Evolutionary conservation across 2,113 vertebrate species (phyloP).

Genomic region (Notothenia coriiceps): DNA sequence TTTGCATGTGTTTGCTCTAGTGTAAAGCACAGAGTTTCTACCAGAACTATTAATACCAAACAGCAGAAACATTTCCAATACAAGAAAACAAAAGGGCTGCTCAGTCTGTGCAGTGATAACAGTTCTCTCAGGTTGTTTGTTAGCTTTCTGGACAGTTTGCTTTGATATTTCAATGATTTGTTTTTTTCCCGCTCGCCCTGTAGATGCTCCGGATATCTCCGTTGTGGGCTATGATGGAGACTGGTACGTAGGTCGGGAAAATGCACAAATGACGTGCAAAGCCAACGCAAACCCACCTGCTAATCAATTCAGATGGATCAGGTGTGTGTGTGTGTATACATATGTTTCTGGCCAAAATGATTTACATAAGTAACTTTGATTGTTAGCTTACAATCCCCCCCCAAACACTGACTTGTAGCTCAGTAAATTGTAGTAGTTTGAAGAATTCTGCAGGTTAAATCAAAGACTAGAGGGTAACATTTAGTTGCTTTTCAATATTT

Average conservation of each 20-base stretch:
- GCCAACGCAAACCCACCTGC: constrained; percentile 95
- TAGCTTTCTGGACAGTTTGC: neutral
- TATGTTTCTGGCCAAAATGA: too few species aligned
- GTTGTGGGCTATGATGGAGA: constrained; percentile 96
- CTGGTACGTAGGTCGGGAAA: constrained; percentile 93
- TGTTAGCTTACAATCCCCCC: too few species aligned
- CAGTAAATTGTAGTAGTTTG: neutral
- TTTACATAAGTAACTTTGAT: too few species aligned
- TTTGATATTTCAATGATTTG: neutral
- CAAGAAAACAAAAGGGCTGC: neutral
- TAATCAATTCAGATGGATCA: constrained; percentile 88
- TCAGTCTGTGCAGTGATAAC: neutral
- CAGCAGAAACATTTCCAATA: neutral
- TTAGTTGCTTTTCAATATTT: neutral
- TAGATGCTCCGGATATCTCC: constrained; percentile 95
- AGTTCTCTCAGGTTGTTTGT: neutral
- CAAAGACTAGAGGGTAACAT: neutral
- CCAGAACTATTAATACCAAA: neutral
- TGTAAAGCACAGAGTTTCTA: neutral
- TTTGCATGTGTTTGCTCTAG: constrained; percentile 12
- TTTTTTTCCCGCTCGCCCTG: constrained; percentile 17
- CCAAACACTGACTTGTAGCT: too few species aligned
- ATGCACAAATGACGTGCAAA: constrained; percentile 94
- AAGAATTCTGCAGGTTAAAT: neutral
- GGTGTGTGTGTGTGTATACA: constrained; percentile 63